Evolutionary conservation across 2,888 invertebrate species (phyloP), one percentile per base, ranked within the genome.

Genomic region (Spicauda simplicius): DNA sequence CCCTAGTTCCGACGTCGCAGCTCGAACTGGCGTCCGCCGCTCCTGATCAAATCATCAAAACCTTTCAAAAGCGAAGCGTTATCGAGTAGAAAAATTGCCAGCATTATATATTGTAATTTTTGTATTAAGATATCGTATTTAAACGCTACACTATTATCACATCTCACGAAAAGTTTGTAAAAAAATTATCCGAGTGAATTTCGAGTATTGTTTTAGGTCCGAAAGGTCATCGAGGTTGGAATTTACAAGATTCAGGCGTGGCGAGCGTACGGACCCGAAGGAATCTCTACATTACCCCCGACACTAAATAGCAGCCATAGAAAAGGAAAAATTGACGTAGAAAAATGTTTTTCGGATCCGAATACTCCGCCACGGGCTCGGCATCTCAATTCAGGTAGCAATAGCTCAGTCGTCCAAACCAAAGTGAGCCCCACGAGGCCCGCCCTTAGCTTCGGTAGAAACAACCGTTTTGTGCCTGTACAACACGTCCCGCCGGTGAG

Each of bases 131-230:
- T 76, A 73, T 77, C 76, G 71, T 78, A 78, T 79, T 79, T 76
- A 79, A 75, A 77, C 70, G 71, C 83, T 81, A 83, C 74, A 73
- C 84, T 87, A 88, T 82, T 86, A 88, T 88, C 87, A 88, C 86
- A 86, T 87, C 79, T 85, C 83, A 84, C 80, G 77, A 80, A 82
- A 81, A 76, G 71, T 71, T 78, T 75, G 63, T 72, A 72, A 69
- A 70, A 59, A 71, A 54, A 71, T 30, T 56, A 68, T 66, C 55
- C 55, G 45, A 67, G 58, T 54, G 50, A 57, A 52, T 58, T 56
- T 53, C 58, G 41, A 30, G 45, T 62, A 50, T 56, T 48, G 63
- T 54, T 19, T 56, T 37, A 30, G 33, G 57, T 58, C 30, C 58
- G 50, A 52, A 37, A 25, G n/a, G 52, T 30, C 2, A 52, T 52